Percentiles rank a stretch among this genome's conserved stretches.
These are phyloP conservation scores for Microctonus brassicae DNA, from an alignment of 2,888 invertebrate species.

Conservation along the genomic window DNA sequence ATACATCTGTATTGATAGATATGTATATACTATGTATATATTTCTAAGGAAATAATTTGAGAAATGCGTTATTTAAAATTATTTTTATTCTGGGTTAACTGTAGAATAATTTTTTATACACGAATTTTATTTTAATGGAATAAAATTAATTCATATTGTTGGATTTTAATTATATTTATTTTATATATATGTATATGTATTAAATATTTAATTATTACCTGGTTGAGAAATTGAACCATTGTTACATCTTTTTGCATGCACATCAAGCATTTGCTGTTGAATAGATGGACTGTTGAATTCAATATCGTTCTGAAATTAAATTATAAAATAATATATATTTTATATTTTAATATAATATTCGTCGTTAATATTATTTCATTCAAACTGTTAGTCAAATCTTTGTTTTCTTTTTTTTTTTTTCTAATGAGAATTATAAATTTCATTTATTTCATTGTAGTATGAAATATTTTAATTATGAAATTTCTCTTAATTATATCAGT, in stretches of 20 bases:
- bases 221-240: slow-evolving; percentile 47
- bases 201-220: slow-evolving; percentile 42
- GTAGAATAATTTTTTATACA: neutral
- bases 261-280: slow-evolving; percentile 55
- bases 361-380: no score
- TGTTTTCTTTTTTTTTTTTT: no score
- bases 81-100: neutral
- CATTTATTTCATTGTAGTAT: no score
- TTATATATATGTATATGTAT: no score
- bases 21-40: neutral
- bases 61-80: no score
- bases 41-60: no score
- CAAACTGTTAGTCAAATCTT: no score
- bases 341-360: neutral
- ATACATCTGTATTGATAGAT: neutral
- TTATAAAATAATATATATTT: neutral
- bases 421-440: no score
- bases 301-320: slow-evolving; percentile 52
- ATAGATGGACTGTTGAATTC: slow-evolving; percentile 58
- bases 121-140: neutral
- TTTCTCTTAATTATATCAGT: no score
- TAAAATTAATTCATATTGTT: no score
- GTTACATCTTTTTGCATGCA: slow-evolving; percentile 54
- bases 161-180: no score
- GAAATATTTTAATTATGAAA: no score